Evolutionary conservation across 2,113 vertebrate species (phyloP).

Genomic region (Megaceryle torquata): DNA sequence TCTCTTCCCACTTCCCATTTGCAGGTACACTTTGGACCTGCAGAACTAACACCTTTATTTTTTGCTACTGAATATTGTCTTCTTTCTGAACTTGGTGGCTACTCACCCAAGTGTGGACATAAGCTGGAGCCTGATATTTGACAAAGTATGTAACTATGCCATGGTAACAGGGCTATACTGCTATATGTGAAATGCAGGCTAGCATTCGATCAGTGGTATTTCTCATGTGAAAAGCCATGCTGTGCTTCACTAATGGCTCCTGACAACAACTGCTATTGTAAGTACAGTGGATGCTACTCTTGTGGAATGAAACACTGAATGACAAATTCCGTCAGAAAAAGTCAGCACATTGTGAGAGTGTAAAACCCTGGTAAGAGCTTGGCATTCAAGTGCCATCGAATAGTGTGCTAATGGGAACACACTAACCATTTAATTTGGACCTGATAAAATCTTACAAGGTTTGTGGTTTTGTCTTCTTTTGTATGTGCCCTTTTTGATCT

Average conservation of each 20-base stretch:
- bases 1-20: slow-evolving; percentile 34
- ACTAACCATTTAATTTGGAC: slow-evolving; percentile 41
- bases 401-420: slow-evolving; percentile 27
- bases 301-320: not conserved
- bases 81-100: slow-evolving; percentile 28
- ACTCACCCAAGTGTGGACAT: not conserved
- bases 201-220: not conserved
- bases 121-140: not conserved
- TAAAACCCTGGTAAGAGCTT: slow-evolving; percentile 42
- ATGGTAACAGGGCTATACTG: not conserved
- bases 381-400: slow-evolving; percentile 38
- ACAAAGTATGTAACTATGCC: not conserved
- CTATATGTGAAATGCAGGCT: not conserved
- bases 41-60: slow-evolving; percentile 27
- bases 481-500: slow-evolving; percentile 17
- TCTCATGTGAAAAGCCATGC: not conserved
- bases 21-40: slow-evolving; percentile 16
- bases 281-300: not conserved
- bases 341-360: slow-evolving; percentile 41
- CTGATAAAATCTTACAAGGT: slow-evolving; percentile 26
- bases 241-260: not conserved
- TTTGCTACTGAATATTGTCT: not conserved
- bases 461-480: slow-evolving; percentile 42
- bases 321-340: slow-evolving; percentile 1
- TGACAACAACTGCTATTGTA: not conserved